Conservation (phyloP, 2,888 invertebrate species). For the Drosophila lacicola region DNA sequence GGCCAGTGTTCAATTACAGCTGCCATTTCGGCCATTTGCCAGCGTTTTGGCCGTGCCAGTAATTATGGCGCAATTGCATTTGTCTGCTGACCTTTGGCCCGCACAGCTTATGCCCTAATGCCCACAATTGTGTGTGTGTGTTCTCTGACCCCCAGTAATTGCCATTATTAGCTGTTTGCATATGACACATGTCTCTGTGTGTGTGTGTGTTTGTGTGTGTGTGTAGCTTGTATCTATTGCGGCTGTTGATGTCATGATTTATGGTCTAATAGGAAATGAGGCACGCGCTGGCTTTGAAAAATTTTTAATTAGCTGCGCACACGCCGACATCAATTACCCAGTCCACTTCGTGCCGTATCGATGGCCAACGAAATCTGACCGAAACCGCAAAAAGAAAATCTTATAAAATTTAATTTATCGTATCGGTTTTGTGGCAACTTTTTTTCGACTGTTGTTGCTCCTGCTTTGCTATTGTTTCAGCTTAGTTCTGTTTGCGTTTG, state of each 20-base stretch:
- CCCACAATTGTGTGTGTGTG: slow-evolving; percentile 60
- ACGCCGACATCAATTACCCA: slow-evolving; percentile 62
- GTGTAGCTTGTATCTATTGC: slow-evolving; percentile 13
- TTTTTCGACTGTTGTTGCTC: slow-evolving; percentile 32
- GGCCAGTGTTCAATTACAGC: slow-evolving; percentile 24
- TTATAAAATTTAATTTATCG: slow-evolving; percentile 63
- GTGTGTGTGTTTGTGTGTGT: neutral
- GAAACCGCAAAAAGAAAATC: slow-evolving; percentile 54
- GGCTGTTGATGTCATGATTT: slow-evolving; percentile 76
- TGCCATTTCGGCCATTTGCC: slow-evolving; percentile 35
- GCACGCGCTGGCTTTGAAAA: slow-evolving; percentile 63
- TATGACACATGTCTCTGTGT: neutral
- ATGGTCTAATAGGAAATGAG: slow-evolving; percentile 34
- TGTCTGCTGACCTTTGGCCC: slow-evolving; percentile 53
- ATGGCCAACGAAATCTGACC: slow-evolving; percentile 44
- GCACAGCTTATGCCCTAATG: slow-evolving; percentile 28
- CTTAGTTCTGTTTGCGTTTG: slow-evolving; percentile 71
- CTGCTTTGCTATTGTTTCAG: slow-evolving; percentile 56
- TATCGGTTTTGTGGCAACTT: slow-evolving; percentile 42
- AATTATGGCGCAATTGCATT: slow-evolving; percentile 45
- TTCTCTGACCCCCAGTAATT: slow-evolving; percentile 55
- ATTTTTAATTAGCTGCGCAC: slow-evolving; percentile 72
- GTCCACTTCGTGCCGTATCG: slow-evolving; percentile 37
- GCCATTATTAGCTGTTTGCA: slow-evolving; percentile 49
- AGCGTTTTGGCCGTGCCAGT: slow-evolving; percentile 7